phyloP scores from a whole-genome alignment of 2,797 vertebrate species.

The Sebastes taczanowskii region DNA sequence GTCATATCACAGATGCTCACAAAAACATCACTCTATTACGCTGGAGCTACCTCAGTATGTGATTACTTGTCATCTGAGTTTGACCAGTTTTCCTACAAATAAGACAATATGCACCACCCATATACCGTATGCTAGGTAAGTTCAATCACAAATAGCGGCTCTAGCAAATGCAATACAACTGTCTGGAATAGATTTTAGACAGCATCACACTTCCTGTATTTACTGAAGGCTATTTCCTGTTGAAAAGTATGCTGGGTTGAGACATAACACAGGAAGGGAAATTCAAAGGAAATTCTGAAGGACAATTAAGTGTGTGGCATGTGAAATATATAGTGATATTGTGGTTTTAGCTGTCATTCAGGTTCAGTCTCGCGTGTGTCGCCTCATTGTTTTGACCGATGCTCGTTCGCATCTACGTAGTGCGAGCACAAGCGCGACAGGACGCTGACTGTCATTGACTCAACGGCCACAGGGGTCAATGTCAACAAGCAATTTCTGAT shows the following conservation, averaged over 20 bases:
- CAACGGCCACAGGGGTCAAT: too few species aligned
- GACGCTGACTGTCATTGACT: too few species aligned
- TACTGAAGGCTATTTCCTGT: neutral
- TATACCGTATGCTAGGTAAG: fast-evolving
- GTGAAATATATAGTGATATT: too few species aligned
- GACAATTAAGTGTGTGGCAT: too few species aligned
- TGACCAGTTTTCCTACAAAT: neutral
- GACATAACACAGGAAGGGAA: neutral
- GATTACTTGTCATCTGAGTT: neutral
- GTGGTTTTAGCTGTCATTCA: too few species aligned
- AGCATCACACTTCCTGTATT: neutral
- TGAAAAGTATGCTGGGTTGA: neutral
- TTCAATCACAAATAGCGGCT: neutral
- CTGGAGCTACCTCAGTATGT: neutral
- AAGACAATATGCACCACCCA: neutral
- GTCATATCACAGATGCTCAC: neutral
- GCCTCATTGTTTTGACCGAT: too few species aligned
- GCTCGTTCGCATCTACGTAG: too few species aligned
- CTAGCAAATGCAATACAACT: neutral
- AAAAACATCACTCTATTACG: neutral
- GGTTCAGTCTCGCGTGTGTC: too few species aligned
- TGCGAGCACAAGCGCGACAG: too few species aligned
- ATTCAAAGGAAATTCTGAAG: neutral
- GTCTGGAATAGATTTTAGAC: neutral
- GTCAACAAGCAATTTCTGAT: too few species aligned